Conservation (phyloP, 2,113 vertebrate species). For the Periophthalmodon schlosseri region DNA sequence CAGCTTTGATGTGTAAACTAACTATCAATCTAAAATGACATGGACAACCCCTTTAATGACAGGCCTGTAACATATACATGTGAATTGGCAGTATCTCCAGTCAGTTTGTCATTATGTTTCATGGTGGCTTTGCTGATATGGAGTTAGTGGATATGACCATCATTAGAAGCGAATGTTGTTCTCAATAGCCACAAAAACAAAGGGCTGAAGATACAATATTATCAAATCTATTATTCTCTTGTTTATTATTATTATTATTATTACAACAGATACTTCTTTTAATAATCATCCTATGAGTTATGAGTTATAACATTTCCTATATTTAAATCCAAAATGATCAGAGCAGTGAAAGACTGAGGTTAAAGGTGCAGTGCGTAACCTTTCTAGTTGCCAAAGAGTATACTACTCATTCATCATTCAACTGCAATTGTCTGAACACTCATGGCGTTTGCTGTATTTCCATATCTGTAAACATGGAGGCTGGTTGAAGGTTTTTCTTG, state of each 20-base stretch:
- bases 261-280: too few relatives aligned
- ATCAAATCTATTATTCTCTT: constrained; percentile 40
- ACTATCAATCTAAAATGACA: constrained; percentile 56
- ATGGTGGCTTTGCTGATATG: constrained; percentile 40
- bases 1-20: constrained; percentile 53
- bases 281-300: too few relatives aligned
- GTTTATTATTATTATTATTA: constrained; percentile 25
- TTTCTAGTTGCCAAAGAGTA: constrained; percentile 68
- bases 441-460: constrained; percentile 51
- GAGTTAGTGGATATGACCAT: constrained; percentile 49
- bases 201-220: constrained; percentile 68
- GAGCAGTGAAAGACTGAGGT: too few relatives aligned
- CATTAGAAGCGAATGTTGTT: constrained; percentile 57
- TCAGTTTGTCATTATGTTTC: constrained; percentile 39
- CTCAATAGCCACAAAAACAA: constrained; percentile 57
- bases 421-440: constrained; percentile 17
- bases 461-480: constrained; percentile 56
- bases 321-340: too few relatives aligned
- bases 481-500: constrained; percentile 24
- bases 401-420: constrained; percentile 14
- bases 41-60: constrained; percentile 59
- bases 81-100: constrained; percentile 54
- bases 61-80: constrained; percentile 42
- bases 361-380: too few relatives aligned
- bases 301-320: too few relatives aligned